Evolutionary conservation across 2,113 vertebrate species (phyloP).

Genomic region (Nothobranchius kuhntae): DNA sequence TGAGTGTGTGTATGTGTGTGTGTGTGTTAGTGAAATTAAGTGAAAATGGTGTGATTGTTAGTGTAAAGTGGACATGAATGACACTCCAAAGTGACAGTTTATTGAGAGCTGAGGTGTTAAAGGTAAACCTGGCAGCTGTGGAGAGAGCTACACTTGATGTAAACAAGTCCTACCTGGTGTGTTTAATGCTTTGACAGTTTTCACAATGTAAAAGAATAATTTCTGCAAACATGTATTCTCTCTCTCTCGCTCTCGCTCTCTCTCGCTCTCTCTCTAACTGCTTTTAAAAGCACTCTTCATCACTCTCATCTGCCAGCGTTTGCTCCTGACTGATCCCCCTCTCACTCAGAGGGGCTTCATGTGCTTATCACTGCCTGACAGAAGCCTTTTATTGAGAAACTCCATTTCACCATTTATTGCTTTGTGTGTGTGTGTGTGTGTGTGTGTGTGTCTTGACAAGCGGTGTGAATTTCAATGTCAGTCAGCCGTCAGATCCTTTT

Average conservation of each 20-base stretch:
- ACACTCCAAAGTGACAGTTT: constrained; percentile 40
- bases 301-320: constrained; percentile 55
- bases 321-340: constrained; percentile 46
- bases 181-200: not conserved
- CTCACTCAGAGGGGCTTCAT: constrained; percentile 40
- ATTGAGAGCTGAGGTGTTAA: constrained; percentile 41
- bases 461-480: constrained; percentile 11
- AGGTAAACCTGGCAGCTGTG: constrained; percentile 36
- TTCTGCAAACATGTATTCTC: no score
- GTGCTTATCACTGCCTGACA: constrained; percentile 57
- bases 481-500: constrained; percentile 28
- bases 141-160: not conserved
- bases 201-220: not conserved
- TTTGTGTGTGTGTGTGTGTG: not conserved
- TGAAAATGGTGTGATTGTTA: constrained; percentile 26
- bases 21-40: constrained; percentile 25
- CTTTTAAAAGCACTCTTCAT: constrained; percentile 37
- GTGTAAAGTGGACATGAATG: constrained; percentile 36
- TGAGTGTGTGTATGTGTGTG: not conserved
- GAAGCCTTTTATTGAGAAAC: constrained; percentile 47
- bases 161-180: not conserved
- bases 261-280: constrained; percentile 9
- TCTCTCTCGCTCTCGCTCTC: not conserved
- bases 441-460: constrained; percentile 17
- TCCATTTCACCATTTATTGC: constrained; percentile 28